A percentile compares a stretch with the other conserved stretches of the same genome.
Conservation (phyloP, 2,888 invertebrate genomes). For the Terebella lapidaria region DNA sequence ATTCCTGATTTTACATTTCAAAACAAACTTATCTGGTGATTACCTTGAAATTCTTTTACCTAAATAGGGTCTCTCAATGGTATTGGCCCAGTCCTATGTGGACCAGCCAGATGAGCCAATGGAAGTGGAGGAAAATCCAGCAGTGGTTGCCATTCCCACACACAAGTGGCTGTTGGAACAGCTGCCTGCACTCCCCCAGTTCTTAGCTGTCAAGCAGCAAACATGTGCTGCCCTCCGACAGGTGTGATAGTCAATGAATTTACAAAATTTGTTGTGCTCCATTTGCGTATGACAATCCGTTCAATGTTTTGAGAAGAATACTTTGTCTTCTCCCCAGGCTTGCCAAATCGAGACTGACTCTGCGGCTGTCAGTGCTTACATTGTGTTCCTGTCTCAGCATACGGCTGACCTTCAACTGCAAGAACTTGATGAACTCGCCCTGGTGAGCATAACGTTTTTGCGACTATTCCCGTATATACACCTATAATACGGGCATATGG, state of each 20-base stretch:
- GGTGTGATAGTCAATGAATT: constrained; percentile 25
- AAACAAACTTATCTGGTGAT: too few species aligned
- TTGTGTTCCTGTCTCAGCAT: constrained; percentile 76
- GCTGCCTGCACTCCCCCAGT: constrained; percentile 71
- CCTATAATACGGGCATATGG: too few species aligned
- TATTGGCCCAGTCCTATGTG: constrained; percentile 57
- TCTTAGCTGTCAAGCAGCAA: constrained; percentile 55
- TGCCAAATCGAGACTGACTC: constrained; percentile 88
- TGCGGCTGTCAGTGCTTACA: constrained; percentile 73
- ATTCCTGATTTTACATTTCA: background rate
- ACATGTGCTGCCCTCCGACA: constrained; percentile 40
- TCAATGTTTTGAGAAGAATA: background rate
- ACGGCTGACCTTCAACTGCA: constrained; percentile 64
- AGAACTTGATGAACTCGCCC: constrained; percentile 64
- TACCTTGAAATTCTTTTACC: background rate
- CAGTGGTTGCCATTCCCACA: constrained; percentile 42
- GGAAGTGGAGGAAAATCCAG: constrained; percentile 7
- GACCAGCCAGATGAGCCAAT: constrained; percentile 7
- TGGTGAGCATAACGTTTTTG: constrained; percentile 39
- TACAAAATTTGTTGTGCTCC: background rate
- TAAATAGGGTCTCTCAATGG: constrained; percentile 67
- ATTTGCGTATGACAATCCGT: background rate
- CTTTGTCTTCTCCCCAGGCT: constrained; percentile 60
- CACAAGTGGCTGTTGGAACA: constrained; percentile 53
- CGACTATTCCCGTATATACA: too few species aligned